These are phyloP conservation scores for Vanessa cardui DNA, from an alignment of 2,888 invertebrate genomes.

Conservation along the genomic window DNA sequence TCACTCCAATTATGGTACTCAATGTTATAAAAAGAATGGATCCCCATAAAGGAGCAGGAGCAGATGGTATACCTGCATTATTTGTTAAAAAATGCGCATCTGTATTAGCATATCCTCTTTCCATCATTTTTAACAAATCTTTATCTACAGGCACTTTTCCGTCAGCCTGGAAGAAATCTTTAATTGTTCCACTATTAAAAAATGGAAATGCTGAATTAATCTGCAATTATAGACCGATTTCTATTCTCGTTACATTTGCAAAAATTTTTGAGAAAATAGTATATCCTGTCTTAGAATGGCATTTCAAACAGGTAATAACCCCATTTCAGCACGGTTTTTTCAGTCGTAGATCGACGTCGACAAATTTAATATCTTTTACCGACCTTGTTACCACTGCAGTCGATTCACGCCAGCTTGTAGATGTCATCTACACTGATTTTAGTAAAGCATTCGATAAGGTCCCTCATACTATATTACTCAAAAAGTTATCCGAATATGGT, in stretches of 20 bases:
- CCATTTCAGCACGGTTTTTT: too few relatives aligned
- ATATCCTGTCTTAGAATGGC: conserved; percentile 2
- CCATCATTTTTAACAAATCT: conserved; percentile 20
- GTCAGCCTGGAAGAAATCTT: conserved; percentile 31
- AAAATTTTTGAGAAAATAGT: conserved; percentile 32
- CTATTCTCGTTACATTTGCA: conserved; percentile 29
- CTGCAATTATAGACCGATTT: conserved; percentile 38
- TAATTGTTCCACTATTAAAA: conserved; percentile 36
- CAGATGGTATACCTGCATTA: conserved; percentile 34
- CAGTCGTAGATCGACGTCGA: too few relatives aligned
- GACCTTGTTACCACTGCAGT: too few relatives aligned
- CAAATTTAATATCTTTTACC: too few relatives aligned
- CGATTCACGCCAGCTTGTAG: too few relatives aligned
- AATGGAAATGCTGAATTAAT: conserved; percentile 11
- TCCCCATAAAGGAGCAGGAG: conserved; percentile 26
- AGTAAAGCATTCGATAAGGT: too few relatives aligned
- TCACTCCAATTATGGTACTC: not conserved
- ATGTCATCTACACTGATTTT: too few relatives aligned
- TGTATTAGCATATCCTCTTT: conserved; percentile 21
- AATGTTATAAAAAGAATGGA: not conserved
- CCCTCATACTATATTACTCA: too few relatives aligned
- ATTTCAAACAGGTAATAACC: conserved; percentile 13
- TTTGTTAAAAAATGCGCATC: conserved; percentile 24
- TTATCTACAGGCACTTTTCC: conserved; percentile 34
- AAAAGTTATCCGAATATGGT: too few relatives aligned